Conservation (phyloP, 1,140 invertebrate genomes). For the Drosophila ercepeae region DNA sequence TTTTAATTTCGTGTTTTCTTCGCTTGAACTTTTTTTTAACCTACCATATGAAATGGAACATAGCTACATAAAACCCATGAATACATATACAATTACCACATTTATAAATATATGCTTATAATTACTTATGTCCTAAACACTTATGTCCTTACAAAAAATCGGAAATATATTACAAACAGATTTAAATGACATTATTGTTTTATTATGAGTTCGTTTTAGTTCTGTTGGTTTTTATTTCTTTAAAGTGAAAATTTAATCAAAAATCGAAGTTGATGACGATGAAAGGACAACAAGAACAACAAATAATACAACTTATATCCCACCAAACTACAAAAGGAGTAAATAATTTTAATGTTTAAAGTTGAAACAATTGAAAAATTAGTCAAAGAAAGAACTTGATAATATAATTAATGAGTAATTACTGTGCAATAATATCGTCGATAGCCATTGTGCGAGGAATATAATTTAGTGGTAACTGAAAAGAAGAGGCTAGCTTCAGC, state of each 20-base stretch:
- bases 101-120: conserved; percentile 58
- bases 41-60: conserved; percentile 45
- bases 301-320: conserved; percentile 79
- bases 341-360: conserved; percentile 54
- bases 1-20: conserved; percentile 33
- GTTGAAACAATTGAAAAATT: conserved; percentile 36
- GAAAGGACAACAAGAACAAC: conserved; percentile 26
- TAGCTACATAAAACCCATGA: conserved; percentile 41
- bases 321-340: conserved; percentile 71
- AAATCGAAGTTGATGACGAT: conserved; percentile 39
- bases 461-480: conserved; percentile 32
- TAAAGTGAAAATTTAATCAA: conserved; percentile 43
- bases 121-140: conserved; percentile 72
- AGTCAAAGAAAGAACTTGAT: conserved; percentile 11
- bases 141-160: conserved; percentile 31
- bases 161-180: conserved; percentile 63
- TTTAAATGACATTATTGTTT: conserved; percentile 30
- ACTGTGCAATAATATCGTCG: conserved; percentile 29
- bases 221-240: conserved; percentile 11
- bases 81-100: conserved; percentile 64
- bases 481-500: conserved; percentile 49
- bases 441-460: conserved; percentile 37
- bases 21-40: conserved; percentile 14
- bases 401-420: conserved; percentile 15
- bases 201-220: conserved; percentile 11